These are phyloP conservation scores for Clistopyga incitator DNA, from an alignment of 2,888 invertebrate genomes.

Conservation along the genomic window DNA sequence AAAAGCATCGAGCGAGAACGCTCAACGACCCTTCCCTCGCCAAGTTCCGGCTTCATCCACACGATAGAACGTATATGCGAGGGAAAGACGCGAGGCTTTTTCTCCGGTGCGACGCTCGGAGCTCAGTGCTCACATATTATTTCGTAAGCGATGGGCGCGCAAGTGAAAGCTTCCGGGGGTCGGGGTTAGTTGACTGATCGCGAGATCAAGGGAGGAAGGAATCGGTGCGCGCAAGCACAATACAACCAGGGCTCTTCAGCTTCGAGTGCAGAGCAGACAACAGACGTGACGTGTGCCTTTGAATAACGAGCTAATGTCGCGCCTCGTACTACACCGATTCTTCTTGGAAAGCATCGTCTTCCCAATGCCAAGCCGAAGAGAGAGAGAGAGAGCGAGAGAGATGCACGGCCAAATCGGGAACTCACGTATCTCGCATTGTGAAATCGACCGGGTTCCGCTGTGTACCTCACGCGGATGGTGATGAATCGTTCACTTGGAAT, in stretches of 20 bases:
- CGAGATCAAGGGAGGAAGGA: constrained; percentile 71
- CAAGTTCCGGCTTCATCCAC: constrained; percentile 41
- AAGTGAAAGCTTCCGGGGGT: constrained; percentile 11
- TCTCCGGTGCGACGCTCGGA: constrained; percentile 20
- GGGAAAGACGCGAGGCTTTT: constrained; percentile 17
- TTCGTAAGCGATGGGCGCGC: constrained; percentile 51
- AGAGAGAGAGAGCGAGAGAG: no score
- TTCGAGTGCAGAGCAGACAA: constrained; percentile 54
- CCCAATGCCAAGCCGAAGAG: neutral
- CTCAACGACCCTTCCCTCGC: constrained; percentile 43
- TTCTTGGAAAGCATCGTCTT: constrained; percentile 63
- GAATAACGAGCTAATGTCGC: constrained; percentile 73
- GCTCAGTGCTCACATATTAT: constrained; percentile 57
- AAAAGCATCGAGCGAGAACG: constrained; percentile 68
- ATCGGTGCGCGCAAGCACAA: constrained; percentile 67
- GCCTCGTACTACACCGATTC: constrained; percentile 72
- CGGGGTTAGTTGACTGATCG: constrained; percentile 72
- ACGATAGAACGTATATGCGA: constrained; percentile 15
- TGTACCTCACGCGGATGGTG: constrained; percentile 52
- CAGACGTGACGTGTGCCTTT: constrained; percentile 63
- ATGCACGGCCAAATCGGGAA: constrained; percentile 34
- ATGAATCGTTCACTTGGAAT: constrained; percentile 64
- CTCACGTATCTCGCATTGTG: constrained; percentile 50
- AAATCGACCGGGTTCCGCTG: constrained; percentile 47
- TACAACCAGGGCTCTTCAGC: constrained; percentile 17